phyloP scores from a whole-genome alignment of 2,113 vertebrate genomes.

The Herpetotheres cachinnans region DNA sequence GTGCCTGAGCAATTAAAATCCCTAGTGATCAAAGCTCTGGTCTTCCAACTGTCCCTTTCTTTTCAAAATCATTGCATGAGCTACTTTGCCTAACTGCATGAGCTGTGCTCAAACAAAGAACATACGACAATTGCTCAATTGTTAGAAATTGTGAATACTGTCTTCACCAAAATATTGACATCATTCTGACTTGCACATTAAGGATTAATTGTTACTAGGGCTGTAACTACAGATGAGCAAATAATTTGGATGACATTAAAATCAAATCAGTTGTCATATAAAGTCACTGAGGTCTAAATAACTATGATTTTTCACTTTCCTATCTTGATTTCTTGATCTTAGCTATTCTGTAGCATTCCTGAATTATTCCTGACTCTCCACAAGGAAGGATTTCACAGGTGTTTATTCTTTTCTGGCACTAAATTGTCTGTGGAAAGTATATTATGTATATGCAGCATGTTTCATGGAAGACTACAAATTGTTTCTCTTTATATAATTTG shows the following conservation, averaged over 20 bases:
- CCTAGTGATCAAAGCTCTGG: slow-evolving; percentile 28
- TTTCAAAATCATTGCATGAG: slow-evolving; percentile 21
- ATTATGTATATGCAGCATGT: not conserved
- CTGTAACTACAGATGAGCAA: slow-evolving; percentile 3
- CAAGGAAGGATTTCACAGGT: not conserved
- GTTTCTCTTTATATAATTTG: not conserved
- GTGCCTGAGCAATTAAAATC: slow-evolving; percentile 60
- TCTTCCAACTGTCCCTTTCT: slow-evolving; percentile 48
- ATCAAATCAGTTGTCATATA: not conserved
- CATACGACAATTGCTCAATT: slow-evolving; percentile 17
- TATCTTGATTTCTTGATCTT: not conserved
- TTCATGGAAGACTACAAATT: not conserved
- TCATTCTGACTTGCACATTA: slow-evolving; percentile 9
- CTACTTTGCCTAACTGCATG: not conserved
- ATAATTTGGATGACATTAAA: slow-evolving; percentile 13
- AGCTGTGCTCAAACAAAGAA: not conserved
- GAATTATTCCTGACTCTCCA: not conserved
- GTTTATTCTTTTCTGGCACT: not conserved
- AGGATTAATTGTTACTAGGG: slow-evolving; percentile 14
- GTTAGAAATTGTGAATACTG: not conserved
- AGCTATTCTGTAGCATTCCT: not conserved
- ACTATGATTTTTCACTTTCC: not conserved
- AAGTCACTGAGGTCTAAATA: not conserved
- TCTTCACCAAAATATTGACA: slow-evolving; percentile 57
- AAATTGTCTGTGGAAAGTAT: not conserved